A percentile compares a stretch with the other conserved stretches of the same genome.
phyloP scores from a whole-genome alignment of 1,140 invertebrate species.

The Agrypnia vestita region DNA sequence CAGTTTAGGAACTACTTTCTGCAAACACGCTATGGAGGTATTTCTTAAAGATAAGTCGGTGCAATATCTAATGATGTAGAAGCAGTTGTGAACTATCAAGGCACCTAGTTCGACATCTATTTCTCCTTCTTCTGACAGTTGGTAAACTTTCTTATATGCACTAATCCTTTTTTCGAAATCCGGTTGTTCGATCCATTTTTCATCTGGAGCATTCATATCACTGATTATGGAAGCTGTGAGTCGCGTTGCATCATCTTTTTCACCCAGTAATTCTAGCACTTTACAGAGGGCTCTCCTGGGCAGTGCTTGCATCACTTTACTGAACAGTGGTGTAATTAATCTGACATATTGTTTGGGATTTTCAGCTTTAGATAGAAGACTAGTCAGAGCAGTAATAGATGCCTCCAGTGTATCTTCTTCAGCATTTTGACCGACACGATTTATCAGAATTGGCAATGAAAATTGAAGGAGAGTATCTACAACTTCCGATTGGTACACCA shows the following conservation, averaged over 20 bases:
- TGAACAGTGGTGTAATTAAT: slow-evolving; percentile 79
- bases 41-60: slow-evolving; percentile 90
- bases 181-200: slow-evolving; percentile 91
- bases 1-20: slow-evolving; percentile 76
- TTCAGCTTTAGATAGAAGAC: slow-evolving; percentile 81
- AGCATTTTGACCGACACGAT: slow-evolving; percentile 78
- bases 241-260: slow-evolving; percentile 60
- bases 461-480: slow-evolving; percentile 81
- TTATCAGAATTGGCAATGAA: slow-evolving; percentile 83
- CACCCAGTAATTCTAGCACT: slow-evolving; percentile 73
- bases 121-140: slow-evolving; percentile 72
- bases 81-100: slow-evolving; percentile 87
- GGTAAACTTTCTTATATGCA: slow-evolving; percentile 79
- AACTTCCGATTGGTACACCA: slow-evolving; percentile 78
- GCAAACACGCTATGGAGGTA: slow-evolving; percentile 83
- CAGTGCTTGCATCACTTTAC: slow-evolving; percentile 73
- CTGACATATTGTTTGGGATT: slow-evolving; percentile 79
- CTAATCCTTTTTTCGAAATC: slow-evolving; percentile 88
- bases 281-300: slow-evolving; percentile 79
- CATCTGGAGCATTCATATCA: slow-evolving; percentile 90
- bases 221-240: slow-evolving; percentile 72
- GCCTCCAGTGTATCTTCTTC: slow-evolving; percentile 77
- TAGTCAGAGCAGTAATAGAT: slow-evolving; percentile 77
- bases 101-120: slow-evolving; percentile 80
- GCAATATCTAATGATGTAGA: slow-evolving; percentile 82